Percentiles rank a stretch among this genome's conserved stretches.
Conservation (phyloP, 2,888 invertebrate genomes). For the Caenorhabditis sp. region DNA sequence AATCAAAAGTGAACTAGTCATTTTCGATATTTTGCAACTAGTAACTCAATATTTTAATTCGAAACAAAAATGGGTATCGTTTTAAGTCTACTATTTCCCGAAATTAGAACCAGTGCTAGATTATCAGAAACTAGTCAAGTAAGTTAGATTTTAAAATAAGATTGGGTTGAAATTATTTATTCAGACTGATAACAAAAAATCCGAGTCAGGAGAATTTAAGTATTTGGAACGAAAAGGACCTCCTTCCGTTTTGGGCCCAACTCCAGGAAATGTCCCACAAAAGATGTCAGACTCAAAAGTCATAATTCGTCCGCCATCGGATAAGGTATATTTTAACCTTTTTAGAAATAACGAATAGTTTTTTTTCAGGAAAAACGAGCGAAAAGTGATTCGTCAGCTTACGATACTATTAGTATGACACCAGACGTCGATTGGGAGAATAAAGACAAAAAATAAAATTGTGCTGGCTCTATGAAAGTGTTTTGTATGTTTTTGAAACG, state of each 20-base stretch:
- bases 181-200: neutral
- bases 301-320: neutral
- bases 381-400: neutral
- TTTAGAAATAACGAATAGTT: neutral
- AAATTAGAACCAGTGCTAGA: neutral
- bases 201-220: neutral
- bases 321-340: too few relatives aligned
- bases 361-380: neutral
- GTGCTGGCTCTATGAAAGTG: too few relatives aligned
- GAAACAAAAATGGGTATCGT: neutral
- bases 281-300: neutral
- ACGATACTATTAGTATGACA: constrained; percentile 4
- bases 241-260: neutral
- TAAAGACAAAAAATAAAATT: neutral
- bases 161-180: neutral
- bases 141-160: too few relatives aligned
- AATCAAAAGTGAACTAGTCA: neutral
- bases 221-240: neutral
- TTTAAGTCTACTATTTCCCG: neutral
- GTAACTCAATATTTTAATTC: neutral
- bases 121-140: too few relatives aligned
- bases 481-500: too few relatives aligned
- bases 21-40: neutral
- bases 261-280: neutral
- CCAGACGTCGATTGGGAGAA: constrained; percentile 7